phyloP scores from a whole-genome alignment of 92 coral and sea anemone genomes.

The Pocillopora meandrina region DNA sequence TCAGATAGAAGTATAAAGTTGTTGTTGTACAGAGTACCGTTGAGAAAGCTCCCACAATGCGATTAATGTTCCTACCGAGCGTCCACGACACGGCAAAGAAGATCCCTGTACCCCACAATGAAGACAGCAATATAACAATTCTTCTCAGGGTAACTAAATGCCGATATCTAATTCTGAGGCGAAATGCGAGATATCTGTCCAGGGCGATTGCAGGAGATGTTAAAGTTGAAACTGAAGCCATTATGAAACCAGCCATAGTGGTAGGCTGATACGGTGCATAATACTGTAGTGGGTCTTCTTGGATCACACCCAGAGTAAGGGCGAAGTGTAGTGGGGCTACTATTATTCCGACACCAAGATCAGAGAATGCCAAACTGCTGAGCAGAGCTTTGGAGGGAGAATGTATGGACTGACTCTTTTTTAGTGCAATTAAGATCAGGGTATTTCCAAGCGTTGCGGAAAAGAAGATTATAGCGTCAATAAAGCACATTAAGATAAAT shows the following conservation, averaged over 20 bases:
- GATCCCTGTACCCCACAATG: constrained; percentile 9
- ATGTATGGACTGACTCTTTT: constrained; percentile 2
- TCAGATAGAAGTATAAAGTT: constrained; percentile 14
- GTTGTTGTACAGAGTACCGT: constrained; percentile 4
- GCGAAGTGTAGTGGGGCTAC: constrained; percentile 18
- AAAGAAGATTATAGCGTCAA: constrained; percentile 8
- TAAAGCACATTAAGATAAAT: background rate
- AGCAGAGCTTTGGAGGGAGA: constrained; percentile 28
- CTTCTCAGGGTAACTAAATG: background rate
- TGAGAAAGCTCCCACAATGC: constrained; percentile 7
- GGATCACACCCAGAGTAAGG: background rate
- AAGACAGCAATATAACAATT: constrained; percentile 2
- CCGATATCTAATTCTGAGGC: constrained; percentile 7
- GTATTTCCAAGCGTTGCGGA: constrained; percentile 18
- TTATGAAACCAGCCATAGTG: background rate
- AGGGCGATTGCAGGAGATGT: constrained; percentile 10
- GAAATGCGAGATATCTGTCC: constrained; percentile 27
- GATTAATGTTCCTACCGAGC: background rate
- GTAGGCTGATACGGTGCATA: constrained; percentile 2
- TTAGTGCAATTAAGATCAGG: constrained; percentile 11
- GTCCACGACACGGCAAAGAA: constrained; percentile 10
- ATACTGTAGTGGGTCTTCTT: background rate
- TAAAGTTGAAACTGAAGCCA: constrained; percentile 19
- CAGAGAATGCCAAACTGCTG: constrained; percentile 20
- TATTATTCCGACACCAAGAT: constrained; percentile 14